A percentile compares a stretch with the other conserved stretches of the same genome.
phyloP scores from a whole-genome alignment of 1,140 invertebrate genomes.

The Euura saliciscinereae region DNA sequence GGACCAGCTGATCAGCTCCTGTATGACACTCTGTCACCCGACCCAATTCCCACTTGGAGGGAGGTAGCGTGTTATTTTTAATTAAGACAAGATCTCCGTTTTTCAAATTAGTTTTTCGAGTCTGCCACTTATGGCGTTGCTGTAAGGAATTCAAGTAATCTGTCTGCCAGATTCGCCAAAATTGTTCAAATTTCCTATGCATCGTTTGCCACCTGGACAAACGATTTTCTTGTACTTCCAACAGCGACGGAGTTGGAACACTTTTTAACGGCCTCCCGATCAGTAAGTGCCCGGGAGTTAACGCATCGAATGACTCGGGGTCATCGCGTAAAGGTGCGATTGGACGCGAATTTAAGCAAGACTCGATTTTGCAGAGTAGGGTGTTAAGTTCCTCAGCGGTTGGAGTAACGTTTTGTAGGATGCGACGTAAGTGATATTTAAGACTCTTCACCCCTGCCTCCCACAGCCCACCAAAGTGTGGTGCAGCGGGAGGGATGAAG shows the following conservation, averaged over 20 bases:
- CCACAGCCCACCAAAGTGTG: constrained; percentile 53
- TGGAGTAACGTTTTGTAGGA: constrained; percentile 19
- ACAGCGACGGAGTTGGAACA: constrained; percentile 17
- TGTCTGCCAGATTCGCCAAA: constrained; percentile 35
- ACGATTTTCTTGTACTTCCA: constrained; percentile 14
- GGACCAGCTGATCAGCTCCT: constrained; percentile 14
- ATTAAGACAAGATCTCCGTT: constrained; percentile 19
- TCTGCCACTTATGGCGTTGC: constrained; percentile 20
- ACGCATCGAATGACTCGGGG: constrained; percentile 13
- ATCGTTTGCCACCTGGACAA: constrained; percentile 31
- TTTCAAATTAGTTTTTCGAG: constrained; percentile 2
- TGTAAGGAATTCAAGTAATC: constrained; percentile 34
- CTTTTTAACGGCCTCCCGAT: constrained; percentile 18
- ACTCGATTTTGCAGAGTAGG: constrained; percentile 16
- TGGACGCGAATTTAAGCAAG: constrained; percentile 31
- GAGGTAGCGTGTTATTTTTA: constrained; percentile 14
- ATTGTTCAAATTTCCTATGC: constrained; percentile 26
- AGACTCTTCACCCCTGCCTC: constrained; percentile 24
- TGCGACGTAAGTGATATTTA: constrained; percentile 36
- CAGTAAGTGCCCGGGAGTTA: constrained; percentile 23
- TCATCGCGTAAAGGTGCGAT: constrained; percentile 22
- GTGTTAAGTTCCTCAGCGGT: constrained; percentile 13
- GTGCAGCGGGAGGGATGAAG: constrained; percentile 48
- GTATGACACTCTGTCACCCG: constrained; percentile 20
- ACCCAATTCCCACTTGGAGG: constrained; percentile 18